Evolutionary conservation across 2,888 invertebrate genomes (phyloP).

Genomic region (Diplolepis rosae): DNA sequence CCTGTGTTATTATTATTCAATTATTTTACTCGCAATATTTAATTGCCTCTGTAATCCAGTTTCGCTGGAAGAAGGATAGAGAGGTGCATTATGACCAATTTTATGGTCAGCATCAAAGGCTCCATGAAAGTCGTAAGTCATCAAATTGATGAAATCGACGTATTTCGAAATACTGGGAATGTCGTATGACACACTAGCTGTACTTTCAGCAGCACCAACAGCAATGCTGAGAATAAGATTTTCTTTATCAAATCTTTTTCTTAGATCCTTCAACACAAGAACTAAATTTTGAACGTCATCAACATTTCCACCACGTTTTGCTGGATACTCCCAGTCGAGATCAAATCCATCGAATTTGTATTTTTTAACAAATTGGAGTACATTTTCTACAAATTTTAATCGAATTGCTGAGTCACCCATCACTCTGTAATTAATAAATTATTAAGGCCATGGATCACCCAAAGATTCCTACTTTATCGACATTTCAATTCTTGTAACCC

Average conservation of each 20-base stretch:
- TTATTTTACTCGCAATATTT: constrained; percentile 70
- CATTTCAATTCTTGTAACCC: no score
- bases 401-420: constrained; percentile 65
- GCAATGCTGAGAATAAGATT: constrained; percentile 63
- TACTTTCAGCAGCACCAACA: constrained; percentile 76
- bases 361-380: constrained; percentile 75
- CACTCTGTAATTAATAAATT: constrained; percentile 1
- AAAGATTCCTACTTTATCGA: not conserved
- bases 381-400: constrained; percentile 77
- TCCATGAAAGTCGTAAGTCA: constrained; percentile 86
- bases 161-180: constrained; percentile 77
- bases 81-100: constrained; percentile 82
- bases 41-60: constrained; percentile 55
- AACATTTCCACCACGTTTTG: constrained; percentile 75
- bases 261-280: constrained; percentile 76
- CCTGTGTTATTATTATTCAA: no score
- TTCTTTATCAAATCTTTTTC: constrained; percentile 75
- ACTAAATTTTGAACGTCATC: constrained; percentile 76
- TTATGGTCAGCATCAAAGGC: constrained; percentile 76
- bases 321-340: constrained; percentile 84
- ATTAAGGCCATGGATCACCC: no score
- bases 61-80: constrained; percentile 73
- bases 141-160: constrained; percentile 81
- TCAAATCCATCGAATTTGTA: constrained; percentile 83
- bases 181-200: constrained; percentile 78